Conservation (phyloP, 2,113 vertebrate genomes). For the Alligator mississippiensis region DNA sequence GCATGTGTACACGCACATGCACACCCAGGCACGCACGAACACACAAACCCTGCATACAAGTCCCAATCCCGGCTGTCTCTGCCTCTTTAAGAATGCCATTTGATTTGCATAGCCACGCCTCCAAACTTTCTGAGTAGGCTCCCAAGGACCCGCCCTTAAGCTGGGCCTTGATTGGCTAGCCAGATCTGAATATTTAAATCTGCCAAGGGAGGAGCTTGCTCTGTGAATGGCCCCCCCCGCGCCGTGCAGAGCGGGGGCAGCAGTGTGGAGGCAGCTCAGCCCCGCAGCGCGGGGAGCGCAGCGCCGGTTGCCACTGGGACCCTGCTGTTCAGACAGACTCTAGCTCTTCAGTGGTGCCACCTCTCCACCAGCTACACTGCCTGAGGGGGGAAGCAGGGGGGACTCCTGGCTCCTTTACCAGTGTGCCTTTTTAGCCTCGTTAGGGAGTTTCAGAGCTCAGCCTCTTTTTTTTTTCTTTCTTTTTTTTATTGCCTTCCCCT, state of each 20-base stretch:
- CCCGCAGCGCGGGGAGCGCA: neutral
- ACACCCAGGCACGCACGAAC: too few species aligned
- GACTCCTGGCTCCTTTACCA: neutral
- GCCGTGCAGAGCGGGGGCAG: neutral
- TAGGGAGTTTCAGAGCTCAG: neutral
- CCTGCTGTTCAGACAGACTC: neutral
- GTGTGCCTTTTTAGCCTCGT: conserved; percentile 14
- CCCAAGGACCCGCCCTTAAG: neutral
- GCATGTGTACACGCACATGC: neutral
- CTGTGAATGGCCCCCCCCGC: conserved; percentile 15
- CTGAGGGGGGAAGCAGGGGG: conserved; percentile 8
- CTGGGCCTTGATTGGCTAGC: conserved; percentile 12
- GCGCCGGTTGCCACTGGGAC: conserved; percentile 68
- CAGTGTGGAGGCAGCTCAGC: neutral
- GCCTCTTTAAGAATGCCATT: conserved; percentile 13
- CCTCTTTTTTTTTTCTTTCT: neutral
- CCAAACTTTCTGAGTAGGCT: neutral
- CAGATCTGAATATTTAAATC: conserved; percentile 33
- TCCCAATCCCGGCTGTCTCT: neutral
- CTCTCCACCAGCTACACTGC: neutral
- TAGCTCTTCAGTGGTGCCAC: neutral
- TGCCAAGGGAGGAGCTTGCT: conserved; percentile 13
- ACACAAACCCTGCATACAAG: too few species aligned
- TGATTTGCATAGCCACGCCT: conserved; percentile 41
- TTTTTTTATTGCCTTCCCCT: neutral